phyloP scores from a whole-genome alignment of 2,113 vertebrate genomes.

The Sphaerodactylus townsendi region DNA sequence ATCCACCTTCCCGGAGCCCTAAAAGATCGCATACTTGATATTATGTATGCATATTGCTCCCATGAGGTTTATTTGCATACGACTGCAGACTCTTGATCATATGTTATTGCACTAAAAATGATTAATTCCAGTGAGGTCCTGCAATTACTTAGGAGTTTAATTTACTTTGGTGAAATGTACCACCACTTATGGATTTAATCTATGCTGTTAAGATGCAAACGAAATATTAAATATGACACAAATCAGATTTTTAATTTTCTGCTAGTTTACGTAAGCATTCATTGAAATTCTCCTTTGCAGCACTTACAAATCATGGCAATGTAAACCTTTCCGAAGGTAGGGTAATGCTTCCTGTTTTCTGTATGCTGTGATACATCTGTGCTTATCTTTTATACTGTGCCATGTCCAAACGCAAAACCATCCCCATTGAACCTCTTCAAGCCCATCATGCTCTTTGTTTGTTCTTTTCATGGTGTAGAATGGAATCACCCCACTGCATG shows the following conservation, averaged over 20 bases:
- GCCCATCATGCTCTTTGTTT: slow-evolving; percentile 64
- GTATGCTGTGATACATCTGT: slow-evolving; percentile 25
- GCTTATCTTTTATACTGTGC: slow-evolving; percentile 44
- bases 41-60: slow-evolving; percentile 38
- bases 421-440: slow-evolving; percentile 36
- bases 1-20: slow-evolving; percentile 5
- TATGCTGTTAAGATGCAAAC: background rate
- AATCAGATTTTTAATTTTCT: background rate
- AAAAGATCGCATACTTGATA: slow-evolving; percentile 38
- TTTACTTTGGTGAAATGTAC: background rate
- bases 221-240: background rate
- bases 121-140: background rate
- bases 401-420: slow-evolving; percentile 11
- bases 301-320: background rate
- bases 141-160: background rate
- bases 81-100: background rate
- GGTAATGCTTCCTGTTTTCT: background rate
- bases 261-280: background rate
- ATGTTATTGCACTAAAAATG: background rate
- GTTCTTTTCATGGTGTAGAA: slow-evolving; percentile 83
- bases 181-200: background rate
- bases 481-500: slow-evolving; percentile 95
- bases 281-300: background rate
- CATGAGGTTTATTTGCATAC: slow-evolving; percentile 5
- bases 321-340: background rate